A percentile compares a stretch with the other conserved stretches of the same genome.
phyloP scores from a whole-genome alignment of 2,113 vertebrate genomes.

The Chrysochloris asiatica region DNA sequence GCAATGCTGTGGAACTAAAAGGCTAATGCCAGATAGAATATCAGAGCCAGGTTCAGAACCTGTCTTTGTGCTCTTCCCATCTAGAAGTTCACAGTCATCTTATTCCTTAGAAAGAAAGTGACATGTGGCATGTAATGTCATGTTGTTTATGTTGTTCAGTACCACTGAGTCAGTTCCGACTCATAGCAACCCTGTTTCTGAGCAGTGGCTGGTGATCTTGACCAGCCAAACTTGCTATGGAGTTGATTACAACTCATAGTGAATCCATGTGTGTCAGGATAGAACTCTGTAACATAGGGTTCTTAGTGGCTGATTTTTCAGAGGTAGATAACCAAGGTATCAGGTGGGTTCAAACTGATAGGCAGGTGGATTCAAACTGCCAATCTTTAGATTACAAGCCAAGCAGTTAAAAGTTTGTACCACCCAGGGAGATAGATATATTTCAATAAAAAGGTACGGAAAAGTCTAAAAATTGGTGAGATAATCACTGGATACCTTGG shows the following conservation, averaged over 20 bases:
- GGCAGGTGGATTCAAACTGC: not conserved
- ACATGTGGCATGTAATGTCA: not conserved
- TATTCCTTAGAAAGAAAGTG: not conserved
- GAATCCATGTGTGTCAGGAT: not conserved
- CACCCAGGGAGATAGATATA: too few species aligned
- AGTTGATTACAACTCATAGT: too few species aligned
- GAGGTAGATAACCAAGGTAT: not conserved
- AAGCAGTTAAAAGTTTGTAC: too few species aligned
- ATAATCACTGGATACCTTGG: too few species aligned
- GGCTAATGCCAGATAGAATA: too few species aligned
- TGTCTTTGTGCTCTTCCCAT: not conserved
- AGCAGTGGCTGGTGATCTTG: too few species aligned
- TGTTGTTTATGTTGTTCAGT: too few species aligned
- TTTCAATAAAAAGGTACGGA: too few species aligned
- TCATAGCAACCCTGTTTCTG: not conserved
- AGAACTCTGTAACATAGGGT: not conserved
- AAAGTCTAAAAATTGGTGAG: too few species aligned
- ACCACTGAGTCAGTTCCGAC: not conserved
- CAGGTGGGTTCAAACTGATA: not conserved
- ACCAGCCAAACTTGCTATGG: not conserved
- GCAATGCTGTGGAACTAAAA: not conserved
- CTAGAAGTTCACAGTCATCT: not conserved
- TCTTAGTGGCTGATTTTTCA: not conserved
- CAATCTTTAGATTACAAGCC: not conserved
- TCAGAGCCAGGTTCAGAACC: not conserved